Evolutionary conservation across 2,797 vertebrate species (phyloP).

Genomic region (Loris lydekkerianus): DNA sequence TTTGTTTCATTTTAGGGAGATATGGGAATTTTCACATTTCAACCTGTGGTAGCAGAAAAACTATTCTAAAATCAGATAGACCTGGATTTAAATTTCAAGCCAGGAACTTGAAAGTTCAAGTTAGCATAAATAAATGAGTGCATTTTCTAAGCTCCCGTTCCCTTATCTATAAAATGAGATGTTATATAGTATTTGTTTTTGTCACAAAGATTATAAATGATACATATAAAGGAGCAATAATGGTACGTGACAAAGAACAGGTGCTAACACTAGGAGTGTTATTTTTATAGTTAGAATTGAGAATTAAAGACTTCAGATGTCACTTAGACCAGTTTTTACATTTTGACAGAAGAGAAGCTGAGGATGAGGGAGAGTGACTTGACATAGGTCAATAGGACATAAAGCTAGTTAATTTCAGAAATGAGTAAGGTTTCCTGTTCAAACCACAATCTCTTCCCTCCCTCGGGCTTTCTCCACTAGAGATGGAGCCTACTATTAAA

Average conservation of each 20-base stretch:
- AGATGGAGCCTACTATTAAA: not conserved
- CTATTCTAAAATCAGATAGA: not conserved
- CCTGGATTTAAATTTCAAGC: not conserved
- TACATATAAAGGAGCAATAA: not conserved
- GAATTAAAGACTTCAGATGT: not conserved
- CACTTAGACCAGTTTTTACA: not conserved
- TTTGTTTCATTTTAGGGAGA: slow-evolving; percentile 19
- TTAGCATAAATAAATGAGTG: not conserved
- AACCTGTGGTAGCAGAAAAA: not conserved
- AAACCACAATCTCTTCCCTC: not conserved
- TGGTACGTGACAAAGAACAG: not conserved
- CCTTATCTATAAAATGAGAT: not conserved
- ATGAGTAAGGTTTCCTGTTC: not conserved
- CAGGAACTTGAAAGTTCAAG: not conserved
- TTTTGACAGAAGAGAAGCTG: not conserved
- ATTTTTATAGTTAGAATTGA: not conserved
- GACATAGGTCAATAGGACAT: not conserved
- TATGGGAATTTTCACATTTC: not conserved
- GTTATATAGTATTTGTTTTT: not conserved
- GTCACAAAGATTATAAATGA: not conserved
- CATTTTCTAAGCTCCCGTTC: not conserved
- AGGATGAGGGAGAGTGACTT: not conserved
- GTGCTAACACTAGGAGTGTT: not conserved
- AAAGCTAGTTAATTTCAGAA: not conserved
- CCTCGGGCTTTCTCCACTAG: not conserved